Evolutionary conservation across 2,888 invertebrate genomes (phyloP).

Genomic region (Allophyes oxyacanthae): DNA sequence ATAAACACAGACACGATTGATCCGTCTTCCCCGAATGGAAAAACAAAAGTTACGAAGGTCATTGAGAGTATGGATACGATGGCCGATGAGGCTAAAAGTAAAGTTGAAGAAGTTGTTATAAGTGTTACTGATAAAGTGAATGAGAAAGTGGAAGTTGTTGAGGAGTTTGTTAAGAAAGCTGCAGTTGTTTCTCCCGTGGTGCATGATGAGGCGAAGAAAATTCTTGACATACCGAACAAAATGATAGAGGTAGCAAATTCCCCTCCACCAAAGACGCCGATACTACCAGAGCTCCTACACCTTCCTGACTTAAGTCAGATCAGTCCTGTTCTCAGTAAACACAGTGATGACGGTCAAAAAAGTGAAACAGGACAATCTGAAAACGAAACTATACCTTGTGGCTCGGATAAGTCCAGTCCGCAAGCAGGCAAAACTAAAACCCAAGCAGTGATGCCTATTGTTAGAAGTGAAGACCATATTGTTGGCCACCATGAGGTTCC

Average conservation of each 20-base stretch:
- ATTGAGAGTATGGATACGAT: conserved; percentile 68
- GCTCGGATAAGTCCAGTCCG: conserved; percentile 85
- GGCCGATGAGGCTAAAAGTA: conserved; percentile 60
- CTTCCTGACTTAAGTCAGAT: conserved; percentile 81
- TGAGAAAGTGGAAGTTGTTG: conserved; percentile 75
- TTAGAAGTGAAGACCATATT: conserved; percentile 82
- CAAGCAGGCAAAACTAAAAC: conserved; percentile 82
- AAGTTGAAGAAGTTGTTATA: conserved; percentile 62
- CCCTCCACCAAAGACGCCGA: conserved; percentile 83
- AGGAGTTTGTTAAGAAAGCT: conserved; percentile 78
- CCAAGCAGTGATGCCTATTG: conserved; percentile 86
- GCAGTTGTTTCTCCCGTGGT: conserved; percentile 70
- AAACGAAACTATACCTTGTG: conserved; percentile 86
- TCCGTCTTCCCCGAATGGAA: conserved; percentile 55
- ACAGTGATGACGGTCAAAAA: conserved; percentile 83
- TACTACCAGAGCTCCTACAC: conserved; percentile 79
- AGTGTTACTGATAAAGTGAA: conserved; percentile 64
- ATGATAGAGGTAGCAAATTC: conserved; percentile 75
- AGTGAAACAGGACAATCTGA: conserved; percentile 84
- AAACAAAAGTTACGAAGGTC: conserved; percentile 54
- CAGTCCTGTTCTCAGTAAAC: conserved; percentile 81
- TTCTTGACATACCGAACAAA: conserved; percentile 76
- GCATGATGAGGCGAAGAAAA: conserved; percentile 73
- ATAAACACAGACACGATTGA: conserved; percentile 71
- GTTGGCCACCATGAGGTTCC: conserved; percentile 58